Evolutionary conservation across 2,888 invertebrate genomes (phyloP).

Genomic region (Cataglyphis livida): DNA sequence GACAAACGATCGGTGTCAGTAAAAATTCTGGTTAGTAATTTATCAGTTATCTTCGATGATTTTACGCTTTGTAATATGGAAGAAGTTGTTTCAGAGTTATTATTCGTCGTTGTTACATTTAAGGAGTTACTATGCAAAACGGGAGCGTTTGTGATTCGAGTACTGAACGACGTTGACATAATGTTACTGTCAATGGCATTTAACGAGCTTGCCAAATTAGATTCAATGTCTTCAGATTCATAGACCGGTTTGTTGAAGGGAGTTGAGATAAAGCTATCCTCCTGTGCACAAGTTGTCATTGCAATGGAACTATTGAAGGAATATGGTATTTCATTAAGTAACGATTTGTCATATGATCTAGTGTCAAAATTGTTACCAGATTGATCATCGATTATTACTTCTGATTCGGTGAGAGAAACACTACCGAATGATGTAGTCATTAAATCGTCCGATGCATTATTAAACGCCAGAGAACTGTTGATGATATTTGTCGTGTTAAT

Average conservation of each 20-base stretch:
- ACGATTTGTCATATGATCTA: slow-evolving; percentile 43
- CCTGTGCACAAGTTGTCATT: slow-evolving; percentile 54
- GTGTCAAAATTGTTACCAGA: slow-evolving; percentile 47
- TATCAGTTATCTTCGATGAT: slow-evolving; percentile 47
- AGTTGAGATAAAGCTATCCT: slow-evolving; percentile 75
- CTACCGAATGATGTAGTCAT: slow-evolving; percentile 75
- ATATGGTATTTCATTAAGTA: slow-evolving; percentile 59
- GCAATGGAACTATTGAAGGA: slow-evolving; percentile 50
- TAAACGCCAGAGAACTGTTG: slow-evolving; percentile 58
- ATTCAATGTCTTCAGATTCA: slow-evolving; percentile 73
- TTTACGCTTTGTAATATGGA: slow-evolving; percentile 50
- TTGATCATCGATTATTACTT: slow-evolving; percentile 45
- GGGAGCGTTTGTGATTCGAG: slow-evolving; percentile 52
- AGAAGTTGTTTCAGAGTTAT: slow-evolving; percentile 50
- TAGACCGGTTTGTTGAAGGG: slow-evolving; percentile 73
- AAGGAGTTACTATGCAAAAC: slow-evolving; percentile 49
- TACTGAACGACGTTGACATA: slow-evolving; percentile 81
- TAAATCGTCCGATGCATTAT: slow-evolving; percentile 69
- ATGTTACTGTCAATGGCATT: slow-evolving; percentile 76
- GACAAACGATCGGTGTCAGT: slow-evolving; percentile 43
- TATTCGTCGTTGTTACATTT: slow-evolving; percentile 40
- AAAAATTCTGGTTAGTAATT: slow-evolving; percentile 49
- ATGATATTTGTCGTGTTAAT: slow-evolving; percentile 48
- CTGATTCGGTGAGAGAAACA: slow-evolving; percentile 65
- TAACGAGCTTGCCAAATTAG: slow-evolving; percentile 67